Conservation (phyloP, 2,888 invertebrate genomes). For the Marronus borbonicus region DNA sequence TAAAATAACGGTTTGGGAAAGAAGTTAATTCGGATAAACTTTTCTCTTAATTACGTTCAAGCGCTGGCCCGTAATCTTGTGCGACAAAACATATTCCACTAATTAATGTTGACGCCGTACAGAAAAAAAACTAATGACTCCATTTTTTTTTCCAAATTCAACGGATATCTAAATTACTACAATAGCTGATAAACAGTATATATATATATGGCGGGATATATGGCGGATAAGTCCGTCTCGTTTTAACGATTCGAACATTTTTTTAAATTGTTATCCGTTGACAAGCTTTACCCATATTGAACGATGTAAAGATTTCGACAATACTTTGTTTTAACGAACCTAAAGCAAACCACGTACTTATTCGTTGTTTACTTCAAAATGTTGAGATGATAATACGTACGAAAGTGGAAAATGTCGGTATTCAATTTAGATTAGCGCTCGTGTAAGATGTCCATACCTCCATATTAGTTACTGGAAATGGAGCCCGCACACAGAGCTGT, state of each 20-base stretch:
- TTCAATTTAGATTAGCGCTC: slow-evolving; percentile 18
- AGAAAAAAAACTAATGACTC: slow-evolving; percentile 24
- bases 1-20: slow-evolving; percentile 21
- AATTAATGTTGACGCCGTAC: slow-evolving; percentile 15
- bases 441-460: neutral
- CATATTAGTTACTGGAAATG: neutral
- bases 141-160: slow-evolving; percentile 30
- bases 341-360: neutral
- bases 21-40: slow-evolving; percentile 16
- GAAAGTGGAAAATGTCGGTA: neutral
- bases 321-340: slow-evolving; percentile 18
- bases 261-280: slow-evolving; percentile 25
- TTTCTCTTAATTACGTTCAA: slow-evolving; percentile 15
- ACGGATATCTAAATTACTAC: slow-evolving; percentile 41
- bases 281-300: slow-evolving; percentile 24
- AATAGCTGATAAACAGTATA: slow-evolving; percentile 35
- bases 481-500: too few relatives aligned
- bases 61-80: slow-evolving; percentile 14
- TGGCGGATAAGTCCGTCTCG: slow-evolving; percentile 5
- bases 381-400: slow-evolving; percentile 3
- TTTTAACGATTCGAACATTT: slow-evolving; percentile 10
- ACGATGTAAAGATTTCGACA: slow-evolving; percentile 20
- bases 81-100: slow-evolving; percentile 11
- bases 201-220: too few relatives aligned
- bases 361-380: neutral